Evolutionary conservation across 2,888 invertebrate species (phyloP).

Genomic region (Eledone cirrhosa): DNA sequence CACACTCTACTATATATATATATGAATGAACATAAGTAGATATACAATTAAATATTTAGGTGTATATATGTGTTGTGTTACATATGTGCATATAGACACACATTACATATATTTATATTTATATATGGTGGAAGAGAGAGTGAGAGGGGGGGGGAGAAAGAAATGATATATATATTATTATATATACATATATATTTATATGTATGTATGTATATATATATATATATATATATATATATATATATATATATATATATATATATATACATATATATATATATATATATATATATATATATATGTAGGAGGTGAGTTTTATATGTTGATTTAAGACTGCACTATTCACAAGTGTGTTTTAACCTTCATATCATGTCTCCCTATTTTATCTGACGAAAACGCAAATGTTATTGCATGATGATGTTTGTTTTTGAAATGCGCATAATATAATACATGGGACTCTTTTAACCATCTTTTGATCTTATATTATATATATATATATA

Average conservation of each 20-base stretch:
- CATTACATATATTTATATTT: background rate
- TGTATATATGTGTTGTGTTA: background rate
- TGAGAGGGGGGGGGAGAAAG: background rate
- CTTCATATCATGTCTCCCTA: too few species aligned
- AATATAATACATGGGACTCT: too few species aligned
- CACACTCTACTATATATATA: conserved; percentile 14
- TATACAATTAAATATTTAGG: background rate
- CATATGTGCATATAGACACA: background rate
- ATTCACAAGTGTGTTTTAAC: too few species aligned
- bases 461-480: too few species aligned
- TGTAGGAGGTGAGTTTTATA: too few species aligned
- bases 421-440: too few species aligned
- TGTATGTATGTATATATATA: background rate
- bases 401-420: too few species aligned
- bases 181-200: background rate
- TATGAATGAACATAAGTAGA: background rate
- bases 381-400: too few species aligned
- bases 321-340: too few species aligned
- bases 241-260: background rate
- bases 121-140: too few species aligned
- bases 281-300: background rate
- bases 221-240: background rate
- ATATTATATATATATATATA: background rate
- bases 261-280: conserved; percentile 1
- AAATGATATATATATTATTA: background rate